These are phyloP conservation scores for Mustelus asterias DNA, from an alignment of 2,113 vertebrate genomes.

Conservation along the genomic window DNA sequence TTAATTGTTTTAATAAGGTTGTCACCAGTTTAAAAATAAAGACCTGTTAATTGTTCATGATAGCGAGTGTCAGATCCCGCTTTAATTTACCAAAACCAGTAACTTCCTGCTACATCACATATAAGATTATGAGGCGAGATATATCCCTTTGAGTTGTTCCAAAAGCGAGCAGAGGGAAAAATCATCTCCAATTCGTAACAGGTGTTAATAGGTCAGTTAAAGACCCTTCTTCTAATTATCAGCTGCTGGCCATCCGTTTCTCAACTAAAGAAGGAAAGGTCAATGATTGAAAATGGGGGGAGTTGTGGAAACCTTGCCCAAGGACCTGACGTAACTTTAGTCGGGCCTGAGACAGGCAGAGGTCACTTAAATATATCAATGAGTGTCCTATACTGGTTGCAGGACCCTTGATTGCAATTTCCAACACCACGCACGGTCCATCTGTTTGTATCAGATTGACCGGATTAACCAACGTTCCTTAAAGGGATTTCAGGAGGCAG, in stretches of 20 bases:
- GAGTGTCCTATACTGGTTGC: not conserved
- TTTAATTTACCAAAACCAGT: no score
- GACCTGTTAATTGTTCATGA: no score
- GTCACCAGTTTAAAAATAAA: no score
- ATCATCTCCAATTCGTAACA: no score
- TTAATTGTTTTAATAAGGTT: no score
- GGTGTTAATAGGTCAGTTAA: not conserved
- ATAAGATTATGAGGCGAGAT: no score
- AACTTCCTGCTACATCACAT: no score
- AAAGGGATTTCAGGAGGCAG: not conserved
- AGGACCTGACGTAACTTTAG: not conserved
- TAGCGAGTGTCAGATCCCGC: no score
- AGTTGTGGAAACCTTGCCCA: not conserved
- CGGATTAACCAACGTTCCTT: not conserved
- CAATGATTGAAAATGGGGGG: not conserved
- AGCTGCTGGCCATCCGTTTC: not conserved
- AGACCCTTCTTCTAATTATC: not conserved
- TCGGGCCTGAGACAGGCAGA: not conserved
- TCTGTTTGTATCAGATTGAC: not conserved
- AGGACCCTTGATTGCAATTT: not conserved
- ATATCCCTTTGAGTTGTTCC: no score
- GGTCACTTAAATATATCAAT: not conserved
- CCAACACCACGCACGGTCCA: not conserved
- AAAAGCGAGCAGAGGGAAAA: no score
- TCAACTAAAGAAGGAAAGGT: not conserved